Evolutionary conservation across 2,113 vertebrate genomes (phyloP).

Genomic region (Sitta europaea): DNA sequence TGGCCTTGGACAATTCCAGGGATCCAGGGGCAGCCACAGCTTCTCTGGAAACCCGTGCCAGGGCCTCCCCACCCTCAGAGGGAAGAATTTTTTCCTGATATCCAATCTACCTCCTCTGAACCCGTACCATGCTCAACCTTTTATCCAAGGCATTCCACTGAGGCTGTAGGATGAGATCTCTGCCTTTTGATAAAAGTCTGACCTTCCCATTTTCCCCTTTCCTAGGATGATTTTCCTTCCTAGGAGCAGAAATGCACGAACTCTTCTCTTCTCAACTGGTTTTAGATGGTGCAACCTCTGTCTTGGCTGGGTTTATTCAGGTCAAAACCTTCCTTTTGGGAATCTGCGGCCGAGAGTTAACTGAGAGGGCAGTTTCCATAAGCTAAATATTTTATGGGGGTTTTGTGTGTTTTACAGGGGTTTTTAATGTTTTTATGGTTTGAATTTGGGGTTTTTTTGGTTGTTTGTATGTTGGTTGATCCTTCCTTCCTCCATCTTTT

Average conservation of each 20-base stretch:
- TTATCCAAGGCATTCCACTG: neutral
- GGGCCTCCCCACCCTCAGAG: neutral
- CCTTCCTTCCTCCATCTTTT: too few relatives aligned
- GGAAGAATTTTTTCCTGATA: neutral
- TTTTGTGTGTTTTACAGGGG: rapidly evolving
- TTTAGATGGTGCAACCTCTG: neutral
- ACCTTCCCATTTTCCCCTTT: neutral
- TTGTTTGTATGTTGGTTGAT: too few relatives aligned
- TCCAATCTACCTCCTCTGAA: neutral
- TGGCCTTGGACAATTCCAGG: neutral
- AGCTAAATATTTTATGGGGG: rapidly evolving
- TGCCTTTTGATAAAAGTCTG: neutral
- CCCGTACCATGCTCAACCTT: neutral
- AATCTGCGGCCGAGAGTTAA: neutral
- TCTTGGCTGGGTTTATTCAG: neutral
- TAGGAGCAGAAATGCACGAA: neutral
- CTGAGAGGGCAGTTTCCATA: neutral
- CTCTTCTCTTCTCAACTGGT: neutral
- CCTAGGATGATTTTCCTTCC: neutral
- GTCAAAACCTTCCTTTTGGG: neutral
- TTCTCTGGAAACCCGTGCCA: neutral
- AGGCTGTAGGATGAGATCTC: rapidly evolving
- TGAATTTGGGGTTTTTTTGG: neutral
- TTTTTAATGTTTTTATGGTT: neutral
- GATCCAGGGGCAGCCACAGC: neutral